These are phyloP conservation scores for Parascotia fuliginaria DNA, from an alignment of 2,888 invertebrate species.

Conservation along the genomic window DNA sequence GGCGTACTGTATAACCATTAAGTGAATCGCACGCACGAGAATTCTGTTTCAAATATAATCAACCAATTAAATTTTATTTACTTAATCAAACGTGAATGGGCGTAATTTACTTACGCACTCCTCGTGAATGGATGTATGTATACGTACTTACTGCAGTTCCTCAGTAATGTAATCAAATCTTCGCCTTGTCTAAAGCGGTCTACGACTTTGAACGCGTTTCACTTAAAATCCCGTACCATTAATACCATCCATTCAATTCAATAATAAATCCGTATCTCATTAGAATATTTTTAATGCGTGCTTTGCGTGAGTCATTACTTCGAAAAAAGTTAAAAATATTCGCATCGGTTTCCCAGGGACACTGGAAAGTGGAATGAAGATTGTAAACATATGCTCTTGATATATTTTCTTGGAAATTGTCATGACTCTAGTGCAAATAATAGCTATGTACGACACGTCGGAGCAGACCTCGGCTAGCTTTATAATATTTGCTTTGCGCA, in stretches of 20 bases:
- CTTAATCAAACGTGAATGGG: background rate
- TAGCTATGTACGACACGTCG: conserved; percentile 42
- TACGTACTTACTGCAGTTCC: background rate
- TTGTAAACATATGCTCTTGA: conserved; percentile 62
- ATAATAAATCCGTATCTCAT: conserved; percentile 20
- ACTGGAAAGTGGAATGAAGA: conserved; percentile 55
- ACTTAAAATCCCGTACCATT: conserved; percentile 9
- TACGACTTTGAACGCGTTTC: conserved; percentile 1
- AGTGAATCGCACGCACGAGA: conserved; percentile 8
- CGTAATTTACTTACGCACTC: too few species aligned
- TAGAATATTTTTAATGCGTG: conserved; percentile 31
- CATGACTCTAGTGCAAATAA: conserved; percentile 57
- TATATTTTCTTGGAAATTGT: conserved; percentile 66
- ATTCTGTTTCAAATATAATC: conserved; percentile 2
- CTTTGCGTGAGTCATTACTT: conserved; percentile 55
- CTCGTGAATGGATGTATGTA: too few species aligned
- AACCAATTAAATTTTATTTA: background rate
- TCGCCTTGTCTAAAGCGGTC: background rate
- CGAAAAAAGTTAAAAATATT: conserved; percentile 66
- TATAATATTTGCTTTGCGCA: conserved; percentile 31
- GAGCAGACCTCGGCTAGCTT: conserved; percentile 29
- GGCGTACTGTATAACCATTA: conserved; percentile 5
- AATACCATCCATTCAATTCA: conserved; percentile 22
- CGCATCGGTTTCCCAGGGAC: conserved; percentile 66
- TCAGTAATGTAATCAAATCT: background rate